Evolutionary conservation across 2,113 vertebrate species (phyloP), one percentile per base, ranked within the genome.

Genomic region (Tychaedon coryphoeus): DNA sequence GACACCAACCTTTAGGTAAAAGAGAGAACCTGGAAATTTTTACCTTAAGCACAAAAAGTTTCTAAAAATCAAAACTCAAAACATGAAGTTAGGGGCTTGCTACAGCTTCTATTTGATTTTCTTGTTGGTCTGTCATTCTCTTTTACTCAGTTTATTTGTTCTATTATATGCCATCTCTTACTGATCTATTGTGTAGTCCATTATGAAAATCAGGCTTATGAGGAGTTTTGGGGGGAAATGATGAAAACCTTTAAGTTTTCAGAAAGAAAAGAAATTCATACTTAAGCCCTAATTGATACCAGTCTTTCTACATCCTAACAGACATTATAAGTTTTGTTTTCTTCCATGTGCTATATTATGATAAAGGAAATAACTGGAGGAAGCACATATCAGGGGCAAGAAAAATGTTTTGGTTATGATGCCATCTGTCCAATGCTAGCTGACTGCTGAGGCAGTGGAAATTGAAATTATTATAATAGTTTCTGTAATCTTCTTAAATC

Each of bases 321-420:
- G 36, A 48, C 8, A 29, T 43, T 16, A 8, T 54, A n/a, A 85
- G 65, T 88, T 94, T 76, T 43, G 3, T 66, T 79, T 93, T 77
- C 31, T 77, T 71, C 14, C 4, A 43, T 2, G 0, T 91, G 19
- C 12, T 12, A 12, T 73, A 36, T 23, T 0, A 2, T 56, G 40
- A 36, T 89, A n/a, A 78, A 89, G 28, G n/a, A 86, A 95, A 75
- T 74, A 86, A 51, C 36, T 36, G 19, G 14, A 85, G 23, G 33
- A 90, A 83, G 5, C 54, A 69, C 26, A 19, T 22, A 11, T 26
- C 79, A 61, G 8, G 16, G 36, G 14, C 47, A 91, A 89, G 57
- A 93, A 91, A 93, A 92, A 57, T 75, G 1, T 67, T 92, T 93
- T 86, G n/a, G 43, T 66, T 94, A 53, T 86, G 60, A 77, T 93